Evolutionary conservation across 2,797 vertebrate genomes (phyloP), one percentile per base, ranked within the genome.

Genomic region (Picus viridis): DNA sequence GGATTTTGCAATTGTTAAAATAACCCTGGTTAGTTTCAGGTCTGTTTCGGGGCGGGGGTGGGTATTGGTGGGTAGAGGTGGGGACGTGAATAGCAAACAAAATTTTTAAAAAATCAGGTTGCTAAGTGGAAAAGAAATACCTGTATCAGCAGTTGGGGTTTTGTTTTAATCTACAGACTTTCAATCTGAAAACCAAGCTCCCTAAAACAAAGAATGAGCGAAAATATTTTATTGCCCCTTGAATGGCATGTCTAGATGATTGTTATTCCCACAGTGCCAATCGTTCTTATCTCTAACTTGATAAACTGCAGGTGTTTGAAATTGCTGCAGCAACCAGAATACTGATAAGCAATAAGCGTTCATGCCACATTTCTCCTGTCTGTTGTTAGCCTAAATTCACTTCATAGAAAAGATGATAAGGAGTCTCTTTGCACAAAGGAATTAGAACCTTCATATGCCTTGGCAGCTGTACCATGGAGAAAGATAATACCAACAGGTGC

Each of bases 231-330:
- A 83, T 43, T 92, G 26, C 45, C 36, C 58, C 23, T 39, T 2
- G 1, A 88, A 72, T 77, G 70, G 57, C 74, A 43, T 34, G 15
- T 57, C 70, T 76, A 89, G 75, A 83, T 87, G 80, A 85, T 84
- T 92, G 83, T 89, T 95, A 94, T 93, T 96, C 70, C 58, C 57
- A 39, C 49, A 24, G 23, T 62, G 64, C 91, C 94, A 88, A 69
- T 96, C 54, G 3, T 89, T 78, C 74, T 88, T 92, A 90, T 5
- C 32, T 72, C 82, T 92, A 76, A 94, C 79, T 89, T 96, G 91
- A 96, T 65, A 97, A 96, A 96, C 47, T 73, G 75, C 91, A 88
- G 83, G 83, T 92, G 80, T 43, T 81, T 86, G 91, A 86, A 90
- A 91, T 62, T 90, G 61, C 89, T 86, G 74, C 76, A 71, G 69